Evolutionary conservation across 2,113 vertebrate genomes (phyloP), one percentile per base, ranked within the genome.

Genomic region (Prolemur simus): DNA sequence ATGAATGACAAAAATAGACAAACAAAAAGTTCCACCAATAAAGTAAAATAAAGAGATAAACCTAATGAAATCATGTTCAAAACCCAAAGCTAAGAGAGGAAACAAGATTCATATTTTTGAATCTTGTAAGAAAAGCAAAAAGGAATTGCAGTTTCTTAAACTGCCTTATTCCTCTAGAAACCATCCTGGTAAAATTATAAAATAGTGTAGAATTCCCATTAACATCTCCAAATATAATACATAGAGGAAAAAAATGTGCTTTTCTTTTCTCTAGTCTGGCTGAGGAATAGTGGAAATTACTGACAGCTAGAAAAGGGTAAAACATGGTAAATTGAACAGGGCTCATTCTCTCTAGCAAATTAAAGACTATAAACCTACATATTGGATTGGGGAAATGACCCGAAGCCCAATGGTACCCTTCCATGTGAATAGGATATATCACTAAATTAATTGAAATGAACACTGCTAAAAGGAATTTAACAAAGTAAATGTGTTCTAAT

Each of bases 391-490:
- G 58, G 64, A 81, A 85, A 81, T 68, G 21, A 58, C 47, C 20
- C 18, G 17, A 96, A 82, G 17, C 13, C 29, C 3, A 27, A 3
- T 45, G 39, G 37, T 45, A 6, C 32, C 52, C 32, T 96, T 94
- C 29, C 64, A 1, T 17, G 2, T 80, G 66, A 88, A 76, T n/a
- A 85, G 34, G 11, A 60, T 80, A 71, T 13, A 34, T 3, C 45
- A 56, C 52, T 60, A 63, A 90, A 82, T 90, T 82, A 94, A 85
- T 80, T 94, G 60, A 93, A 81, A 85, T 92, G 47, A 23, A 73
- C 23, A 6, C n/a, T 49, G 17, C 39, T 92, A 54, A 68, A 37
- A 27, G 64, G 27, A 23, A 82, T 77, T 88, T 94, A 80, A 54
- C 54, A 76, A 60, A 68, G 27, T 25, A n/a, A 86, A 14, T 54